phyloP scores from a whole-genome alignment of 2,888 invertebrate genomes.

The Scrobipalpa costella region DNA sequence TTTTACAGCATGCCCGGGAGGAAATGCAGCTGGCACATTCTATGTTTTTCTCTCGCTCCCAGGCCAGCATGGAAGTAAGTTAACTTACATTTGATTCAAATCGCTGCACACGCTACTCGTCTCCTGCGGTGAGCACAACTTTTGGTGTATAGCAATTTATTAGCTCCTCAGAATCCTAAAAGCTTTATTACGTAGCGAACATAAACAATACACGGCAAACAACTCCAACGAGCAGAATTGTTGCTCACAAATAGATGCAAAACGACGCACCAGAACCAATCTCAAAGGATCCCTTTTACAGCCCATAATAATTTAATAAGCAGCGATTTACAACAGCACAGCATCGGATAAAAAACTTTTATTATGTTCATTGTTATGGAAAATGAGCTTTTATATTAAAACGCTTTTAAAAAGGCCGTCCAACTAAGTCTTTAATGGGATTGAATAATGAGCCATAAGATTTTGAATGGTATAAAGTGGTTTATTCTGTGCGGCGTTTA shows the following conservation, averaged over 20 bases:
- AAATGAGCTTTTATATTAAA: constrained; percentile 73
- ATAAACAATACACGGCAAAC: neutral
- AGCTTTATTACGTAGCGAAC: constrained; percentile 1
- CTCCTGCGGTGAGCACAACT: neutral
- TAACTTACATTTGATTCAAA: neutral
- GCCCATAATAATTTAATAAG: constrained; percentile 66
- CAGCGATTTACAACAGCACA: constrained; percentile 59
- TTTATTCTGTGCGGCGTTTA: constrained; percentile 40
- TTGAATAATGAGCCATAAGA: constrained; percentile 76
- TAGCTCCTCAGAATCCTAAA: neutral
- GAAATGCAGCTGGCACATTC: too few relatives aligned
- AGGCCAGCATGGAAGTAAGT: too few relatives aligned
- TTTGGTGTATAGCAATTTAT: constrained; percentile 6
- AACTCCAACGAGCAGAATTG: constrained; percentile 12
- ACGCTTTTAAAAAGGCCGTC: constrained; percentile 68
- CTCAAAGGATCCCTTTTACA: constrained; percentile 50
- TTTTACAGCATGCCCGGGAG: too few relatives aligned
- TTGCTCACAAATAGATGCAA: constrained; percentile 4
- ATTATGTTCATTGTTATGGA: constrained; percentile 71
- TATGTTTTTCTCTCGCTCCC: too few relatives aligned
- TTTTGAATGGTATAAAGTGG: constrained; percentile 69
- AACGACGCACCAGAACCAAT: constrained; percentile 36
- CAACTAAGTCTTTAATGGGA: constrained; percentile 72
- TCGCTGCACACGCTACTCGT: neutral
- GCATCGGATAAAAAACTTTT: constrained; percentile 57